Percentiles rank a stretch among this genome's conserved stretches.
Evolutionary conservation across 1,140 invertebrate species (phyloP).

Genomic region (Berghia stephanieae): DNA sequence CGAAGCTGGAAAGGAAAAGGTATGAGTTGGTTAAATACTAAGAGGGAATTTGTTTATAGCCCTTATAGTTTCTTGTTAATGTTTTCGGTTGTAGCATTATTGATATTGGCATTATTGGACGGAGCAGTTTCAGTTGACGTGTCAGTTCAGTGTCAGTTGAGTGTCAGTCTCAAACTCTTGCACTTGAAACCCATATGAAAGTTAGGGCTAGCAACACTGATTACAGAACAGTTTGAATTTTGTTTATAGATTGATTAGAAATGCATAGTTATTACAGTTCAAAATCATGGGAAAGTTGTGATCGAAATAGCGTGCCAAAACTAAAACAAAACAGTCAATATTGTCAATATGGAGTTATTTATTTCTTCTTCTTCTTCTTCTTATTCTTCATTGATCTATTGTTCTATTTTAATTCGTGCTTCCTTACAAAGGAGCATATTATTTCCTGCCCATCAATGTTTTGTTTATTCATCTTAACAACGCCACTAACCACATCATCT

Average conservation of each 20-base stretch:
- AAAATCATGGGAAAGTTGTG: not conserved
- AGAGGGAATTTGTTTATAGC: not conserved
- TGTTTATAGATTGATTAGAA: not conserved
- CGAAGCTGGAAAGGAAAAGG: slow-evolving; percentile 41
- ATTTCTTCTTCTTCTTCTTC: too few species aligned
- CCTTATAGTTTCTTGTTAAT: not conserved
- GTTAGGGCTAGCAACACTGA: not conserved
- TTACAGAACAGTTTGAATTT: too few species aligned
- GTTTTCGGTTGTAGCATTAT: not conserved
- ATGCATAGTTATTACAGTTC: not conserved
- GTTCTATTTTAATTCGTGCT: too few species aligned
- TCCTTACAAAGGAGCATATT: too few species aligned
- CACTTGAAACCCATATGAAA: not conserved
- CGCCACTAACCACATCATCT: too few species aligned
- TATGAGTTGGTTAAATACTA: slow-evolving; percentile 4
- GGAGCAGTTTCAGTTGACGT: not conserved
- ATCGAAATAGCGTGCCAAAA: too few species aligned
- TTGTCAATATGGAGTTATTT: not conserved
- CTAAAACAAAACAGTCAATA: not conserved
- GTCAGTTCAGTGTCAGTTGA: not conserved
- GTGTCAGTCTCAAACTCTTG: not conserved
- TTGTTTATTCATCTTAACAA: too few species aligned
- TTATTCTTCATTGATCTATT: too few species aligned
- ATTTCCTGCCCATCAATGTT: too few species aligned
- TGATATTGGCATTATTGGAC: not conserved